Conservation (phyloP, 2,888 invertebrate species). For the Trissonchulus latispiculum region DNA sequence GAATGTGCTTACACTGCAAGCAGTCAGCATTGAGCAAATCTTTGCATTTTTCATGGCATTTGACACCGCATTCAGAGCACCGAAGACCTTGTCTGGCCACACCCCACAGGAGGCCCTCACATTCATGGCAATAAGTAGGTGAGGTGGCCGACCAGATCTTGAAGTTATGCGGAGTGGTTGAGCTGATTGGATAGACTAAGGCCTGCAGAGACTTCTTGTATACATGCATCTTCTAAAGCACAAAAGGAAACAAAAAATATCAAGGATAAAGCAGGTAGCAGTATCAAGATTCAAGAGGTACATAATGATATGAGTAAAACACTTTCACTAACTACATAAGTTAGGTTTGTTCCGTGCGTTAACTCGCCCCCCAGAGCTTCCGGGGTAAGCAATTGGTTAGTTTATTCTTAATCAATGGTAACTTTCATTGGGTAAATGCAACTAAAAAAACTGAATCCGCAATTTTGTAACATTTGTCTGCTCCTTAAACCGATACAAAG, state of each 20-base stretch:
- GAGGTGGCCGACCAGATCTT: constrained; percentile 97
- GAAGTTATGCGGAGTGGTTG: constrained; percentile 98
- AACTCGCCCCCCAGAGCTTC: too few species aligned
- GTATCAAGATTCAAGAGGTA: too few species aligned
- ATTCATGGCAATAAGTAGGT: constrained; percentile 98
- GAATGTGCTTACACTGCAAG: constrained; percentile 91
- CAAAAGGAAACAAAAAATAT: not conserved
- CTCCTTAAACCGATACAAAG: too few species aligned
- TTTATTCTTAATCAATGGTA: too few species aligned
- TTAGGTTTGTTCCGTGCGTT: too few species aligned
- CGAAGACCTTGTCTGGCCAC: constrained; percentile 85
- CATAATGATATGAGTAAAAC: too few species aligned
- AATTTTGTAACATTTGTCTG: too few species aligned
- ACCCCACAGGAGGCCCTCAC: constrained; percentile 97
- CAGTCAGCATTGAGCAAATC: constrained; percentile 98
- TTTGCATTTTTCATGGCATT: constrained; percentile 99
- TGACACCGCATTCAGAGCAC: constrained; percentile 97
- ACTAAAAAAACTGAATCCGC: too few species aligned
- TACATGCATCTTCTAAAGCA: constrained; percentile 91
- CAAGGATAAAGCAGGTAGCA: too few species aligned
- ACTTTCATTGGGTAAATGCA: too few species aligned
- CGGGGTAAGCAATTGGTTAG: too few species aligned
- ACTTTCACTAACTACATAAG: too few species aligned
- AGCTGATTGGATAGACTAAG: constrained; percentile 95
- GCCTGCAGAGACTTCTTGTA: constrained; percentile 99